Evolutionary conservation across 2,113 vertebrate species (phyloP).

Genomic region (Anolis carolinensis): DNA sequence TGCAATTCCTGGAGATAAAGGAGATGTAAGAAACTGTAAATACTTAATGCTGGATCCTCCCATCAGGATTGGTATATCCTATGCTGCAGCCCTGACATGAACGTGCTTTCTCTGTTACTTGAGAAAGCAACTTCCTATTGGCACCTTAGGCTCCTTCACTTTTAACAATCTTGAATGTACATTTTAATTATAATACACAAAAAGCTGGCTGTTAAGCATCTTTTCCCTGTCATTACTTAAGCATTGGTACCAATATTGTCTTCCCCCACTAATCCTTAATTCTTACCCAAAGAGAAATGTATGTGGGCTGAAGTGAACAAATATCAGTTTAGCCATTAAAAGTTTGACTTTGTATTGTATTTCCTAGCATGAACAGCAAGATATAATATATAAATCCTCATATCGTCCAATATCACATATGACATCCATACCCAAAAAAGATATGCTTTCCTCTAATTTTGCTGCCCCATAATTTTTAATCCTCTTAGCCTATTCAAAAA

Average conservation of each 20-base stretch:
- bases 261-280: neutral
- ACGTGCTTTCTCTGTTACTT: neutral
- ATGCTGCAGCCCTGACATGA: neutral
- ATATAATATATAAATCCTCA: neutral
- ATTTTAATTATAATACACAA: neutral
- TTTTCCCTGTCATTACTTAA: neutral
- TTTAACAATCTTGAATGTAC: neutral
- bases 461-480: neutral
- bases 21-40: neutral
- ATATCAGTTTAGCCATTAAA: neutral
- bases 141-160: neutral
- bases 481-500: neutral
- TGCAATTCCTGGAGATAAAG: neutral
- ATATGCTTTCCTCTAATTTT: neutral
- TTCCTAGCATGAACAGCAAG: neutral
- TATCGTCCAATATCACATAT: neutral
- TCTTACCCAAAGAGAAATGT: neutral
- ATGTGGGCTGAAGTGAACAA: neutral
- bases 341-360: neutral
- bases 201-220: neutral
- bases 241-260: neutral
- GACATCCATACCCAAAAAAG: neutral
- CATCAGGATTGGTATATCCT: neutral
- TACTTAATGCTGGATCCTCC: neutral
- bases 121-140: neutral